Percentiles rank a stretch among this genome's conserved stretches.
Evolutionary conservation across 2,888 invertebrate genomes (phyloP).

Genomic region (Caradrina kadenii): DNA sequence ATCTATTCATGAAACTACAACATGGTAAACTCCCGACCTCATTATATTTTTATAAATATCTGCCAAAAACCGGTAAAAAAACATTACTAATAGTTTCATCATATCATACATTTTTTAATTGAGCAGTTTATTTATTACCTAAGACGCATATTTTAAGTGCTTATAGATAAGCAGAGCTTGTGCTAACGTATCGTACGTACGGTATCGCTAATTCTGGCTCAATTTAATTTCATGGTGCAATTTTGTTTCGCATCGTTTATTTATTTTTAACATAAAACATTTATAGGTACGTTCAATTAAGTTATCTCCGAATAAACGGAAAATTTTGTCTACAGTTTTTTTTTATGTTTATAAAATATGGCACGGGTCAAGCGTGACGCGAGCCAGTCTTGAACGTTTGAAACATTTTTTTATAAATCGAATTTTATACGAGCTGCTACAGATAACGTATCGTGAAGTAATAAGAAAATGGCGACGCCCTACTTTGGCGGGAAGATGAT

Average conservation of each 20-base stretch:
- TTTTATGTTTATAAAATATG: constrained; percentile 21
- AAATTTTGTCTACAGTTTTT: constrained; percentile 24
- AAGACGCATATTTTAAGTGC: background rate
- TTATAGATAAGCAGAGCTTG: constrained; percentile 12
- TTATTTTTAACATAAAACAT: background rate
- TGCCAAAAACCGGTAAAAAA: constrained; percentile 4
- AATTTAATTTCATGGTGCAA: constrained; percentile 21
- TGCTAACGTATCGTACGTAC: constrained; percentile 3
- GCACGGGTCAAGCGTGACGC: constrained; percentile 41
- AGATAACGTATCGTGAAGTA: constrained; percentile 50
- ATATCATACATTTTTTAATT: constrained; percentile 3
- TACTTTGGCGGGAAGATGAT: constrained; percentile 38
- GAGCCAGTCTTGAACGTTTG: background rate
- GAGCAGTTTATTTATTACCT: background rate
- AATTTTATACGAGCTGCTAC: constrained; percentile 13
- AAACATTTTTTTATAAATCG: constrained; percentile 27
- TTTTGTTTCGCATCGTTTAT: constrained; percentile 6
- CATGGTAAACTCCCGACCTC: constrained; percentile 17
- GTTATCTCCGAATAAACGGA: constrained; percentile 24
- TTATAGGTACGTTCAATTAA: background rate
- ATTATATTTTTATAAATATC: constrained; percentile 21
- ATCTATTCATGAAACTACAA: constrained; percentile 17
- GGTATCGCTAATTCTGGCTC: background rate
- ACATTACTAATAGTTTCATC: background rate
- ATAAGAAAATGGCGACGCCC: constrained; percentile 47